Conservation (phyloP, 2,797 vertebrate genomes). For the Euphonia xanthogaster region DNA sequence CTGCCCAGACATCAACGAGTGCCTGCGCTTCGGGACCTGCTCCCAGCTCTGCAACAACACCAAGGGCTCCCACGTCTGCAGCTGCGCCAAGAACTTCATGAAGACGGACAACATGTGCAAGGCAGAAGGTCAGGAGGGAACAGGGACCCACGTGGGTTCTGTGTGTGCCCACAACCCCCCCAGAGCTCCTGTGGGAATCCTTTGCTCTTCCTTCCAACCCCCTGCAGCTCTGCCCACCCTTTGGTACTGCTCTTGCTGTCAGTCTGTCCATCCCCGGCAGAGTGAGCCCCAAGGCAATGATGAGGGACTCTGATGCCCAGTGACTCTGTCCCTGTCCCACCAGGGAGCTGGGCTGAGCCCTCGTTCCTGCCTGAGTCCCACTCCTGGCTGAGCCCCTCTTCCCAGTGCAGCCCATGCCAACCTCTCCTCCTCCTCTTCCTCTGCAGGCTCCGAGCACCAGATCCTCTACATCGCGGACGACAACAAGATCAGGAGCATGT, state of each 20-base stretch:
- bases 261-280: not conserved
- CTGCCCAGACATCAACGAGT: conserved; percentile 89
- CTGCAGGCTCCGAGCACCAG: conserved; percentile 82
- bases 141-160: rapidly evolving
- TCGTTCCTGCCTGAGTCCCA: rapidly evolving
- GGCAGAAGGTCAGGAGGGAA: conserved; percentile 81
- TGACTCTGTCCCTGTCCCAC: not conserved
- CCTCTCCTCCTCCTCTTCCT: not conserved
- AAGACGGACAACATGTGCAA: conserved; percentile 92
- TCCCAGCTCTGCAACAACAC: conserved; percentile 98
- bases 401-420: rapidly evolving
- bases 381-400: not conserved
- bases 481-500: conserved; percentile 95
- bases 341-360: not conserved
- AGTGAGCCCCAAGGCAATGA: not conserved
- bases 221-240: not conserved
- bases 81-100: conserved; percentile 90
- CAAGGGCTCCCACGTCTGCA: conserved; percentile 91
- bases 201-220: not conserved
- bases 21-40: conserved; percentile 86
- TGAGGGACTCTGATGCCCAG: too few relatives aligned
- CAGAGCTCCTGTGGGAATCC: rapidly evolving
- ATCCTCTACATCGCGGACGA: conserved; percentile 93
- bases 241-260: rapidly evolving
- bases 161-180: rapidly evolving